A percentile compares a stretch with the other conserved stretches of the same genome.
Conservation (phyloP, 1,140 invertebrate species). For the Aphidius ervi region DNA sequence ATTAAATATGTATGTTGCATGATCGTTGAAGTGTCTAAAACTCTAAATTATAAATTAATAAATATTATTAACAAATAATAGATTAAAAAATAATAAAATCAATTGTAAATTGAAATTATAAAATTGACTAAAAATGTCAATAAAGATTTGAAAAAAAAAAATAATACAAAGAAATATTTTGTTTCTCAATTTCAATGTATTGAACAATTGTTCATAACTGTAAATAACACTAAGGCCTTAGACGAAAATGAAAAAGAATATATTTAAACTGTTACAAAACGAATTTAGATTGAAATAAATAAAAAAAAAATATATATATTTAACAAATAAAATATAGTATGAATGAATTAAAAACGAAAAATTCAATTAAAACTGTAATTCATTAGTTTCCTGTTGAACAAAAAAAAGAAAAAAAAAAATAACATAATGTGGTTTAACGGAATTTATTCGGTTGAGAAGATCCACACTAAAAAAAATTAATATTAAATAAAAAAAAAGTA, state of each 20-base stretch:
- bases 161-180: slow-evolving; percentile 12
- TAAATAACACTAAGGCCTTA: slow-evolving; percentile 40
- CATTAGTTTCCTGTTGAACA: too few relatives aligned
- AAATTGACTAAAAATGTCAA: neutral
- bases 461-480: too few relatives aligned
- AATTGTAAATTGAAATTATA: neutral
- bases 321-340: neutral
- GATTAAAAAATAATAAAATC: neutral
- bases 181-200: slow-evolving; percentile 18
- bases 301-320: neutral
- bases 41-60: neutral
- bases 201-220: slow-evolving; percentile 38
- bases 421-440: too few relatives aligned
- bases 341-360: too few relatives aligned
- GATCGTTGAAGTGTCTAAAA: too few relatives aligned
- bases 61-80: neutral
- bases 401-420: too few relatives aligned
- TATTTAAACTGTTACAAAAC: slow-evolving; percentile 23
- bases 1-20: slow-evolving; percentile 4
- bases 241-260: slow-evolving; percentile 22
- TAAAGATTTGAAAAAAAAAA: slow-evolving; percentile 1
- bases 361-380: too few relatives aligned
- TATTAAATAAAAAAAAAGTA: too few relatives aligned
- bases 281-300: slow-evolving; percentile 3
- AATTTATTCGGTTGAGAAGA: too few relatives aligned